A percentile compares a stretch with the other conserved stretches of the same genome.
phyloP scores from a whole-genome alignment of 2,888 invertebrate genomes.

The Polydrusus cervinus region DNA sequence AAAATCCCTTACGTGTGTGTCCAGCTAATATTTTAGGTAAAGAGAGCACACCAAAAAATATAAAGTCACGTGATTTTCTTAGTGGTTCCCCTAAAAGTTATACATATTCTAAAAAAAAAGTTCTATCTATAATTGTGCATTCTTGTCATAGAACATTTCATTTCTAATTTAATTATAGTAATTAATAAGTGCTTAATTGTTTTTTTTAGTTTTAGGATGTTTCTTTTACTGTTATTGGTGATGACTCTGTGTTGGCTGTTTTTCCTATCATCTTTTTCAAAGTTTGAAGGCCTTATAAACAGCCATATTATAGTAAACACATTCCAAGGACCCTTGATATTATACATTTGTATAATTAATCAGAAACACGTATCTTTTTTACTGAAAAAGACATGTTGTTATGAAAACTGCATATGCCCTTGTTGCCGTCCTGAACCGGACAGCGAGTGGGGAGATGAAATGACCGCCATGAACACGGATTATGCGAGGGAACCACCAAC shows the following conservation, averaged over 20 bases:
- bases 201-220: slow-evolving; percentile 84
- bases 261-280: slow-evolving; percentile 83
- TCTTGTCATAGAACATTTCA: no score
- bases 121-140: no score
- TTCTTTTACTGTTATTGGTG: slow-evolving; percentile 81
- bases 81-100: no score
- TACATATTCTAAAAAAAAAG: no score
- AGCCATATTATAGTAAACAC: slow-evolving; percentile 84
- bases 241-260: slow-evolving; percentile 87
- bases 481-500: slow-evolving; percentile 10
- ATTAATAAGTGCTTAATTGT: slow-evolving; percentile 24
- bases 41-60: no score
- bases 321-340: slow-evolving; percentile 82
- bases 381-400: slow-evolving; percentile 86
- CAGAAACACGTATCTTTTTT: slow-evolving; percentile 87
- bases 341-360: slow-evolving; percentile 85
- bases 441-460: slow-evolving; percentile 91
- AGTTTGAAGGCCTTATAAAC: slow-evolving; percentile 82
- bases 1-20: no score
- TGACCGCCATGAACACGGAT: slow-evolving; percentile 87
- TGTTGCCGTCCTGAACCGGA: slow-evolving; percentile 78
- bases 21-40: no score
- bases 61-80: no score
- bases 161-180: no score
- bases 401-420: slow-evolving; percentile 73